Conservation (phyloP, 2,888 invertebrate genomes). For the Helleia helle region DNA sequence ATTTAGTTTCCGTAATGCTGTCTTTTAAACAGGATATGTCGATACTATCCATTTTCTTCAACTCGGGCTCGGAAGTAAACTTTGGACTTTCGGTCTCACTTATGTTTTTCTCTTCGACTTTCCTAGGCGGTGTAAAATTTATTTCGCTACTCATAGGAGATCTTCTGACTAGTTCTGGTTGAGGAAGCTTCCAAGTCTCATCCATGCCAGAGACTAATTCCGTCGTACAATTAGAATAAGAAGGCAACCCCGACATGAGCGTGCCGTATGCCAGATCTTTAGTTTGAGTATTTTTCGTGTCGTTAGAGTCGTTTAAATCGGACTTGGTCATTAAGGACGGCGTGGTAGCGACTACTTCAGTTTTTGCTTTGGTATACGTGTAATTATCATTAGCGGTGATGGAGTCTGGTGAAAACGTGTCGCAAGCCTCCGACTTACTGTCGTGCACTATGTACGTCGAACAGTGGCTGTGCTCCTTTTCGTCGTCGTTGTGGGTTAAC, state of each 20-base stretch:
- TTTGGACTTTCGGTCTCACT: constrained; percentile 29
- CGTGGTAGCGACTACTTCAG: constrained; percentile 36
- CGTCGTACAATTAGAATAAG: constrained; percentile 55
- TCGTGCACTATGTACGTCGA: constrained; percentile 61
- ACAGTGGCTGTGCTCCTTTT: constrained; percentile 47
- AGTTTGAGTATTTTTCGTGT: constrained; percentile 45
- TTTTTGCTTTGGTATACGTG: constrained; percentile 56
- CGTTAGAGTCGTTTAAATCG: constrained; percentile 41
- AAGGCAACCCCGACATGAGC: constrained; percentile 47
- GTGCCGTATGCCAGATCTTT: constrained; percentile 59
- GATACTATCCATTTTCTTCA: constrained; percentile 57
- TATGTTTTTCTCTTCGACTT: constrained; percentile 22
- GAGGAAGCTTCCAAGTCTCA: constrained; percentile 47
- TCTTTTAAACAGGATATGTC: constrained; percentile 52
- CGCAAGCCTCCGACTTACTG: constrained; percentile 50
- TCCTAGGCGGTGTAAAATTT: constrained; percentile 35
- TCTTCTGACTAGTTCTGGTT: constrained; percentile 49
- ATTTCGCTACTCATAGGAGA: constrained; percentile 38
- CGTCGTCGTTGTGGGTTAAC: constrained; percentile 54
- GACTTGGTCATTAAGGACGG: constrained; percentile 42
- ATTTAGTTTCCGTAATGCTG: constrained; percentile 28
- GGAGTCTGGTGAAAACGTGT: constrained; percentile 59
- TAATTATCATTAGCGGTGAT: constrained; percentile 54
- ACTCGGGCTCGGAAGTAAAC: constrained; percentile 29
- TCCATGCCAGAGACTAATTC: constrained; percentile 43